Percentiles rank a stretch among this genome's conserved stretches.
Evolutionary conservation across 2,113 vertebrate species (phyloP).

Genomic region (Cephalopholis sonnerati): DNA sequence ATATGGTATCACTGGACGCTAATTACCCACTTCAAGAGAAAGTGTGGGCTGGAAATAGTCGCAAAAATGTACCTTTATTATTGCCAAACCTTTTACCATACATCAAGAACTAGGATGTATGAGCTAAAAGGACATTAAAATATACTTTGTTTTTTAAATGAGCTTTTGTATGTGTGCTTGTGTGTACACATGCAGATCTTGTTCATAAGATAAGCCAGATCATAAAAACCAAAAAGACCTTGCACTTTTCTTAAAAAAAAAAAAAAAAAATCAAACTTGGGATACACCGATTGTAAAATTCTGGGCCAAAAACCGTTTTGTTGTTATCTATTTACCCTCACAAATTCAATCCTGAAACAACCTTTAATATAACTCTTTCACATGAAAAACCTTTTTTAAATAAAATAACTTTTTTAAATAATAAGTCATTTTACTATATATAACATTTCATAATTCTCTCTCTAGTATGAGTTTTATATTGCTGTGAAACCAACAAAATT

Average conservation of each 20-base stretch:
- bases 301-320: no score
- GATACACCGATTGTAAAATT: no score
- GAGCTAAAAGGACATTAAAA: neutral
- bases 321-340: no score
- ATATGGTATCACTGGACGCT: constrained; percentile 16
- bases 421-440: no score
- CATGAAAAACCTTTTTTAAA: no score
- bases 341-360: no score
- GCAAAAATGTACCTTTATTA: constrained; percentile 20
- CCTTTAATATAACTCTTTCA: no score
- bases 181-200: neutral
- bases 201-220: neutral
- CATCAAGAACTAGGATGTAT: neutral
- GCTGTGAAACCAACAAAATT: no score
- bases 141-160: neutral
- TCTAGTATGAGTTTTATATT: no score
- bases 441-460: no score
- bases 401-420: no score
- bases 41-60: neutral
- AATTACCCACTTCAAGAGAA: constrained; percentile 49
- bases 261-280: no score
- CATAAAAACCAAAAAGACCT: constrained; percentile 7
- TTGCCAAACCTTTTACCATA: neutral
- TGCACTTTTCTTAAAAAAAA: neutral
- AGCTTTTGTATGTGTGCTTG: neutral